Percentiles rank a stretch among this genome's conserved stretches.
phyloP scores from a whole-genome alignment of 1,140 invertebrate genomes.

The Drosophila mauritiana region DNA sequence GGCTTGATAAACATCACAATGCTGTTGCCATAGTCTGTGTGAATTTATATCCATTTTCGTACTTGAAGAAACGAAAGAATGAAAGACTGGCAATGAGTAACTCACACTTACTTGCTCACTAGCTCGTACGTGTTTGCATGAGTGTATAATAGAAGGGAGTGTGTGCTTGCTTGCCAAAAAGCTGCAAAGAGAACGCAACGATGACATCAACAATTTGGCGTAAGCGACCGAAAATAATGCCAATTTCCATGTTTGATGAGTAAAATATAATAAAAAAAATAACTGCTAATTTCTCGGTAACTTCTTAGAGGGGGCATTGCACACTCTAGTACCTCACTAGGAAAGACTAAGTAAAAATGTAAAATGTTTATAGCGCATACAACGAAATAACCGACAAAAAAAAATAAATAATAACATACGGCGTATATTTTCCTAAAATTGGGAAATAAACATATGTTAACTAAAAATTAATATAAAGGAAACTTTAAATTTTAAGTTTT shows the following conservation, averaged over 20 bases:
- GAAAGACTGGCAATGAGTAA: no score
- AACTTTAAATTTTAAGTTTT: background rate
- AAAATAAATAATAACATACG: slow-evolving; percentile 68
- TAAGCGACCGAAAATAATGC: slow-evolving; percentile 17
- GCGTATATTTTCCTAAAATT: slow-evolving; percentile 39
- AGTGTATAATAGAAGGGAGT: background rate
- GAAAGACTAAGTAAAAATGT: no score
- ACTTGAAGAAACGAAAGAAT: no score
- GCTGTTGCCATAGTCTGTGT: no score
- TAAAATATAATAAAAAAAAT: slow-evolving; percentile 29
- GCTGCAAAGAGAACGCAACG: slow-evolving; percentile 52
- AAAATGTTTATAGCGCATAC: no score
- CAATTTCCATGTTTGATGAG: slow-evolving; percentile 52
- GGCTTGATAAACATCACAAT: no score
- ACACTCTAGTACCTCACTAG: no score
- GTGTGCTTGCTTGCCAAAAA: slow-evolving; percentile 40
- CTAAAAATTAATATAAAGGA: background rate
- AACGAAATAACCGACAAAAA: slow-evolving; percentile 9
- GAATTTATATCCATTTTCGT: no score
- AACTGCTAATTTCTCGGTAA: slow-evolving; percentile 60
- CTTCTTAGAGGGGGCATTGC: background rate
- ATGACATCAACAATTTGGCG: slow-evolving; percentile 71
- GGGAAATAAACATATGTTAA: slow-evolving; percentile 38
- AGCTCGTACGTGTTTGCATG: no score
- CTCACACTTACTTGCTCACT: no score